Percentiles rank a stretch among this genome's conserved stretches.
Evolutionary conservation across 2,888 invertebrate species (phyloP).

Genomic region (Octodonta nipae): DNA sequence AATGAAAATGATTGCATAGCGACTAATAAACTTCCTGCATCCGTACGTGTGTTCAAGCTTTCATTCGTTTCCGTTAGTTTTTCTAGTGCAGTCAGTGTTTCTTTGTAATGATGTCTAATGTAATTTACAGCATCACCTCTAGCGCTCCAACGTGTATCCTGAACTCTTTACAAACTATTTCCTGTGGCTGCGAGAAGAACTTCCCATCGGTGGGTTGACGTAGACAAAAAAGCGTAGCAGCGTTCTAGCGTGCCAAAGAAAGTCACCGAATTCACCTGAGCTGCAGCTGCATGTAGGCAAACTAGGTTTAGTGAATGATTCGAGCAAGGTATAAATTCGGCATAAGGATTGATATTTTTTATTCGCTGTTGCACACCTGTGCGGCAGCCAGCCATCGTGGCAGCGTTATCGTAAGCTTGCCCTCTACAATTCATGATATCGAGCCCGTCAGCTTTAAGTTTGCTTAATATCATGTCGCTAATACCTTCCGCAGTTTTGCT

Average conservation of each 20-base stretch:
- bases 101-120: slow-evolving; percentile 7
- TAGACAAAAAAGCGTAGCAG: slow-evolving; percentile 15
- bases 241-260: slow-evolving; percentile 11
- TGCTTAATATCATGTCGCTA: slow-evolving; percentile 13
- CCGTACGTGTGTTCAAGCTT: slow-evolving; percentile 7
- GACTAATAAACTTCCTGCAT: slow-evolving; percentile 5
- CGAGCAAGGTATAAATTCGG: slow-evolving; percentile 10
- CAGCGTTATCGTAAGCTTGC: slow-evolving; percentile 20
- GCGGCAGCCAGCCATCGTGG: slow-evolving; percentile 13
- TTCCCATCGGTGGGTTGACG: slow-evolving; percentile 12
- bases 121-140: slow-evolving; percentile 9
- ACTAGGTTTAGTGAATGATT: slow-evolving; percentile 12
- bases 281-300: slow-evolving; percentile 11
- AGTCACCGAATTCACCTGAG: slow-evolving; percentile 9
- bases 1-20: slow-evolving; percentile 9
- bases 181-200: slow-evolving; percentile 13
- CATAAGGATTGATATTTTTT: slow-evolving; percentile 15
- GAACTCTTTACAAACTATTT: slow-evolving; percentile 14
- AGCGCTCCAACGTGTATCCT: slow-evolving; percentile 7
- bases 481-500: slow-evolving; percentile 14
- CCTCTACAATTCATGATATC: slow-evolving; percentile 19
- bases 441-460: slow-evolving; percentile 12
- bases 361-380: slow-evolving; percentile 10
- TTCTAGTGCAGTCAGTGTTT: slow-evolving; percentile 9
- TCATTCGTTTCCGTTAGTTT: slow-evolving; percentile 11